Conservation (phyloP, 2,888 invertebrate genomes). For the Eupithecia insigniata region DNA sequence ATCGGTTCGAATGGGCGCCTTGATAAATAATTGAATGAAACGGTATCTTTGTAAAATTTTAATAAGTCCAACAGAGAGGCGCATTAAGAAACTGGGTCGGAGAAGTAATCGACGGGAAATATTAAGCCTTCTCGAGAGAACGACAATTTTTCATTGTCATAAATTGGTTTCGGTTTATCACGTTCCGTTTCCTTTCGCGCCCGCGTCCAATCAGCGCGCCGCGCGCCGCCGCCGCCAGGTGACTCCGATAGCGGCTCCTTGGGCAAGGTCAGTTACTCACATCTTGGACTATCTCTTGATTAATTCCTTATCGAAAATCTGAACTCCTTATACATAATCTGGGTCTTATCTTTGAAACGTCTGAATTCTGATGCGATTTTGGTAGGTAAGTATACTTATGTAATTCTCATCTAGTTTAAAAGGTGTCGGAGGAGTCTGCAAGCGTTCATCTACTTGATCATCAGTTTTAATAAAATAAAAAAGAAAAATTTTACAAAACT, state of each 20-base stretch:
- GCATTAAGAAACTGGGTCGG: constrained; percentile 38
- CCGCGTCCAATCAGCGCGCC: constrained; percentile 13
- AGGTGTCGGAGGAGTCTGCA: too few relatives aligned
- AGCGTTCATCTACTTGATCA: too few relatives aligned
- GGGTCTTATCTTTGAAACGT: neutral
- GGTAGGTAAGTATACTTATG: neutral
- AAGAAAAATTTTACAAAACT: neutral
- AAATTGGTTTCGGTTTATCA: constrained; percentile 36
- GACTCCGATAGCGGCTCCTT: neutral
- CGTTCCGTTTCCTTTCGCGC: constrained; percentile 16
- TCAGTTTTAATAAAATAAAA: too few relatives aligned
- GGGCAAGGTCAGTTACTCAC: neutral
- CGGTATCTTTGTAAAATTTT: constrained; percentile 28
- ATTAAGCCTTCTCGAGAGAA: constrained; percentile 42
- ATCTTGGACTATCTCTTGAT: neutral
- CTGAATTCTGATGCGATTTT: neutral
- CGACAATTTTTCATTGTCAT: constrained; percentile 42
- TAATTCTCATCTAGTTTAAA: neutral
- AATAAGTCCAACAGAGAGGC: constrained; percentile 26
- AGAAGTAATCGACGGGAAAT: constrained; percentile 38
- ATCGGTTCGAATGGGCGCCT: neutral
- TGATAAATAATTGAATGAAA: constrained; percentile 22
- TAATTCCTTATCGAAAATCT: neutral
- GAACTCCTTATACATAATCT: neutral
- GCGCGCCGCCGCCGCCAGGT: constrained; percentile 5